phyloP scores from a whole-genome alignment of 2,888 invertebrate species.

The Oxycera nigricornis region DNA sequence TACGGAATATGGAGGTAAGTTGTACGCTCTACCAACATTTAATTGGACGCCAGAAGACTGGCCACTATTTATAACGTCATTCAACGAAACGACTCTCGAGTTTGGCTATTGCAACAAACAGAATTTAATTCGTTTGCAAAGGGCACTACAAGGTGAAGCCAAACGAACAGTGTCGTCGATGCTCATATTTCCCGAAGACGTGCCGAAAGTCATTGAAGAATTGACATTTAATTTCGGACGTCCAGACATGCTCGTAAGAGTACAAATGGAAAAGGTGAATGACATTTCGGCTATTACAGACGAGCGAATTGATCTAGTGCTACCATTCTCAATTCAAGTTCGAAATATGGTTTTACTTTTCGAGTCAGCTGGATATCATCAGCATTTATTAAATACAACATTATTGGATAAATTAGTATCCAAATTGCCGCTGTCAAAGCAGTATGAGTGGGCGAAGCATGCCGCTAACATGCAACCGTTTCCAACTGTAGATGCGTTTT shows the following conservation, averaged over 20 bases:
- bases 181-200: constrained; percentile 17
- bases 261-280: constrained; percentile 47
- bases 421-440: constrained; percentile 46
- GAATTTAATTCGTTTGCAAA: constrained; percentile 14
- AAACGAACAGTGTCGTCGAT: constrained; percentile 13
- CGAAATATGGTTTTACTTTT: constrained; percentile 44
- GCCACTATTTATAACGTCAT: constrained; percentile 48
- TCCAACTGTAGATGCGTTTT: neutral
- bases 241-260: constrained; percentile 46
- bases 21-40: constrained; percentile 38
- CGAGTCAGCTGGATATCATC: constrained; percentile 38
- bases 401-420: constrained; percentile 37
- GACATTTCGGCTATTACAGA: constrained; percentile 40
- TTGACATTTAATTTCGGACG: constrained; percentile 48
- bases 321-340: constrained; percentile 45
- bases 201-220: constrained; percentile 42
- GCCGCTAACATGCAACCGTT: constrained; percentile 41
- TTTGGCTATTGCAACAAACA: constrained; percentile 25
- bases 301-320: constrained; percentile 40
- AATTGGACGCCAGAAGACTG: constrained; percentile 47
- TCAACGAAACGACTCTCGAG: constrained; percentile 35
- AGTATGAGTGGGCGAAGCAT: constrained; percentile 45
- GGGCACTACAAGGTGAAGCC: neutral
- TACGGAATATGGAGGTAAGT: neutral
- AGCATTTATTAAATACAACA: constrained; percentile 46